Evolutionary conservation across 2,888 invertebrate genomes (phyloP).

Genomic region (Dicyrtoma fusca): DNA sequence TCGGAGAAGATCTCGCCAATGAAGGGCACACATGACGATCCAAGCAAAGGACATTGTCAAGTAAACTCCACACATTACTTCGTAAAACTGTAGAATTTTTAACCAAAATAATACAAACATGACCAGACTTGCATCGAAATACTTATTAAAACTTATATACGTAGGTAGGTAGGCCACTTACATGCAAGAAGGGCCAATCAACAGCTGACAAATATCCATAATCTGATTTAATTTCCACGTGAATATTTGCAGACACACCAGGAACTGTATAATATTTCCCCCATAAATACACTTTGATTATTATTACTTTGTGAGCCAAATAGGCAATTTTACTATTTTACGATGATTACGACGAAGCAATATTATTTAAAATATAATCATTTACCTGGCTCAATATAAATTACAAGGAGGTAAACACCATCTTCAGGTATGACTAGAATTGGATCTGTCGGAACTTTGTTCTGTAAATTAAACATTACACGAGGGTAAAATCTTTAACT

Average conservation of each 20-base stretch:
- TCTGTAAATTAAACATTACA: neutral
- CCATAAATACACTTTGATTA: too few relatives aligned
- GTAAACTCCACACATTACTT: neutral
- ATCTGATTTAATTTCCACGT: constrained; percentile 73
- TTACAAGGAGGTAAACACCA: constrained; percentile 72
- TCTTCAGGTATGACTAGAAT: constrained; percentile 68
- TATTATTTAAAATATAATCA: constrained; percentile 32
- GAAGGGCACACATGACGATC: constrained; percentile 79
- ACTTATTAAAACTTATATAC: too few relatives aligned
- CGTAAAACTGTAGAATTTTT: constrained; percentile 23
- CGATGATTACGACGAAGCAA: constrained; percentile 42
- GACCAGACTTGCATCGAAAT: too few relatives aligned
- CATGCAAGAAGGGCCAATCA: constrained; percentile 84
- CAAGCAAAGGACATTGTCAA: constrained; percentile 72
- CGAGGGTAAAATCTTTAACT: neutral
- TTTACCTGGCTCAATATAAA: constrained; percentile 62
- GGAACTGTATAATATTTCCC: too few relatives aligned
- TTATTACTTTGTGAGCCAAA: too few relatives aligned
- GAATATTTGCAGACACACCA: constrained; percentile 64
- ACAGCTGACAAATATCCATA: constrained; percentile 85
- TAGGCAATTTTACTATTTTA: too few relatives aligned
- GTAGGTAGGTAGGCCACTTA: too few relatives aligned
- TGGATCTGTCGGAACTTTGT: constrained; percentile 59
- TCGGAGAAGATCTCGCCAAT: constrained; percentile 87
- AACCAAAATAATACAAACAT: neutral